Evolutionary conservation across 2,797 vertebrate genomes (phyloP).

Genomic region (Brotula barbata): DNA sequence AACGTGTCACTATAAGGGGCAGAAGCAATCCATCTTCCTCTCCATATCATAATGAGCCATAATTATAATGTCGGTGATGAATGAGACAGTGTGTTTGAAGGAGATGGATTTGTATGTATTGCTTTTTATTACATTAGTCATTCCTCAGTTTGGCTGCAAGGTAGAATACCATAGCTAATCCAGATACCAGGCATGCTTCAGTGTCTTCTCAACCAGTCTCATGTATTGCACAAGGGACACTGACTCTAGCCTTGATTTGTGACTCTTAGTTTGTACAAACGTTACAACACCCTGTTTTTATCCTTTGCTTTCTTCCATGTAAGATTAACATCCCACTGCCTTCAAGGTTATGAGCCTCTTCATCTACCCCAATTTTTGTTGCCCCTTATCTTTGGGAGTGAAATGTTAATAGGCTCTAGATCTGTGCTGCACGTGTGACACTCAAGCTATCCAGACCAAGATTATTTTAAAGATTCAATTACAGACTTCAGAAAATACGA

Average conservation of each 20-base stretch:
- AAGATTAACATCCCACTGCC: no score
- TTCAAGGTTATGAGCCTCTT: no score
- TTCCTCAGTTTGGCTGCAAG: conserved; percentile 15
- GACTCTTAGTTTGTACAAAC: background rate
- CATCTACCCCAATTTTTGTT: no score
- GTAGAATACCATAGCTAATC: conserved; percentile 46
- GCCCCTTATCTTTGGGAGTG: no score
- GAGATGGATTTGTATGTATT: background rate
- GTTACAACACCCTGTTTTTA: background rate
- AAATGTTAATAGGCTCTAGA: no score
- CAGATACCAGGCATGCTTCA: conserved; percentile 53
- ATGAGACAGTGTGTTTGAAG: conserved; percentile 2
- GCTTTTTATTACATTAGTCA: conserved; percentile 31
- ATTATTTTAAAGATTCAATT: no score
- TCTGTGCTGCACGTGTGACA: no score
- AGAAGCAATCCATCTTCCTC: background rate
- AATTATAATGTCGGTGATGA: background rate
- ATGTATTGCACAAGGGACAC: conserved; percentile 30
- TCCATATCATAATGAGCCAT: background rate
- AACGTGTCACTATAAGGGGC: no score
- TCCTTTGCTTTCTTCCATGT: background rate
- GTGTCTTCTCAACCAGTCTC: conserved; percentile 4
- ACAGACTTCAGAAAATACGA: no score
- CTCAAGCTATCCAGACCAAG: no score
- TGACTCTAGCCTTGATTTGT: background rate